phyloP scores from a whole-genome alignment of 2,797 vertebrate genomes.

The Garrulus glandarius region DNA sequence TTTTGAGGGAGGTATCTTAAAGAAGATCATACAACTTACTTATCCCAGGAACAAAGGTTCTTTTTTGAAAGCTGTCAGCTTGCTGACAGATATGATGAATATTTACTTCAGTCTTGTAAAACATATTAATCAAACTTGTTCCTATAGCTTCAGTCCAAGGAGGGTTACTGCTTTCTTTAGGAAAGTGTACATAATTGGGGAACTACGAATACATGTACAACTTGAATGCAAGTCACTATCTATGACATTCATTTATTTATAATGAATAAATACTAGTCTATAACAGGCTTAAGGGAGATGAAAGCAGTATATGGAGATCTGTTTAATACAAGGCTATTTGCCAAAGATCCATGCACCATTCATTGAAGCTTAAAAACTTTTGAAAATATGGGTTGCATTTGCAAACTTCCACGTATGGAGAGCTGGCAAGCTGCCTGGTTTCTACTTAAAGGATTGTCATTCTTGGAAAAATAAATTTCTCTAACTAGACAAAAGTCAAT shows the following conservation, averaged over 20 bases:
- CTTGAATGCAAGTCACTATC: slow-evolving; percentile 1
- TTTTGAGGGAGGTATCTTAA: slow-evolving; percentile 65
- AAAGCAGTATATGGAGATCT: slow-evolving; percentile 67
- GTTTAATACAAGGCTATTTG: slow-evolving; percentile 75
- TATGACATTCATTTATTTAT: slow-evolving; percentile 17
- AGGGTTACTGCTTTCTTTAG: slow-evolving; percentile 65
- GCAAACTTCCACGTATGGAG: slow-evolving; percentile 76
- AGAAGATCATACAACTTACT: slow-evolving; percentile 72
- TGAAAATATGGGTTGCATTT: slow-evolving; percentile 81
- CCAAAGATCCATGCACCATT: slow-evolving; percentile 67
- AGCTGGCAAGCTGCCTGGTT: slow-evolving; percentile 84
- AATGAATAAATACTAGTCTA: slow-evolving; percentile 46
- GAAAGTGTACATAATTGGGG: slow-evolving; percentile 54
- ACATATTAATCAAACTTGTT: slow-evolving; percentile 77
- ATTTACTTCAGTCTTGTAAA: slow-evolving; percentile 77
- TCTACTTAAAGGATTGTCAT: slow-evolving; percentile 87
- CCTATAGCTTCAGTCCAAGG: slow-evolving; percentile 66
- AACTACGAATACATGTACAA: slow-evolving; percentile 9
- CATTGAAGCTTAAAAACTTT: slow-evolving; percentile 75
- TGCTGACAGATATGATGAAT: slow-evolving; percentile 75
- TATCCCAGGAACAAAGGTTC: slow-evolving; percentile 72
- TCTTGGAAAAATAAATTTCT: slow-evolving; percentile 88
- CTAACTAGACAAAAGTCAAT: slow-evolving; percentile 86
- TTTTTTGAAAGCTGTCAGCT: slow-evolving; percentile 73
- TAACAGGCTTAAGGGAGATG: slow-evolving; percentile 44